Base-by-base conservation (phyloP, 2,797 vertebrate species). In the Sebastolobus altivelis region DNA sequence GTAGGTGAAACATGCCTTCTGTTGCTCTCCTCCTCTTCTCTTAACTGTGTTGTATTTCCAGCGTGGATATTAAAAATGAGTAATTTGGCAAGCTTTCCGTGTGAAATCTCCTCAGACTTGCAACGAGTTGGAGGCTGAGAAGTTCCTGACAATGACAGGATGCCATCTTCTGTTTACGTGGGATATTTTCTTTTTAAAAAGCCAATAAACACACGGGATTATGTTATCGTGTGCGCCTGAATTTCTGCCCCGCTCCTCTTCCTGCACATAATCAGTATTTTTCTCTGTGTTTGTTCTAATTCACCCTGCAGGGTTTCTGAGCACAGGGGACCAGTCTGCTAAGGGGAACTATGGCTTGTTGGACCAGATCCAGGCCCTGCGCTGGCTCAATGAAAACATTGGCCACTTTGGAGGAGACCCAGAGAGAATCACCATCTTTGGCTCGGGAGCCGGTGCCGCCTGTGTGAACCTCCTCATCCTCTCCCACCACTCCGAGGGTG, bases 401-500 rank as follows among this genome's bases (percentile, higher is more conserved):
- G 98, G 96, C 85, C 96, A 98, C 96, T 99, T 99, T 94, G 98
- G 98, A 86, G 98, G 98, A 77, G 98, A 99, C 94, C 97, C 97
- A 86, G 94, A 99, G 88, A 95, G 98, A 96, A 99, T 99, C 95
- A 99, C 98, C 89, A 98, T 99, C 94, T 99, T 99, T 96, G 98
- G 98, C 96, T 99, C 98, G 4, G 98, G 98, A 62, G 98, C 98
- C 35, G 98, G 98, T 38, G 98, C 98, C 60, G 97, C 98, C 79
- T 99, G 98, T 88, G 98, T 99, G 95, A 99, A 99, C 96, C 97
- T 99, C 18, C 97, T 99, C 95, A 99, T 98, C 95, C 96, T 99
- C 92, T 99, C 98, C 92, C 98, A 99, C 96, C 98, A 99, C 96
- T 99, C 98, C 79, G 98, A 99, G 96, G 98, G 98, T 99, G 95